Conservation (phyloP, 2,113 vertebrate species). For the Lycaon pictus region DNA sequence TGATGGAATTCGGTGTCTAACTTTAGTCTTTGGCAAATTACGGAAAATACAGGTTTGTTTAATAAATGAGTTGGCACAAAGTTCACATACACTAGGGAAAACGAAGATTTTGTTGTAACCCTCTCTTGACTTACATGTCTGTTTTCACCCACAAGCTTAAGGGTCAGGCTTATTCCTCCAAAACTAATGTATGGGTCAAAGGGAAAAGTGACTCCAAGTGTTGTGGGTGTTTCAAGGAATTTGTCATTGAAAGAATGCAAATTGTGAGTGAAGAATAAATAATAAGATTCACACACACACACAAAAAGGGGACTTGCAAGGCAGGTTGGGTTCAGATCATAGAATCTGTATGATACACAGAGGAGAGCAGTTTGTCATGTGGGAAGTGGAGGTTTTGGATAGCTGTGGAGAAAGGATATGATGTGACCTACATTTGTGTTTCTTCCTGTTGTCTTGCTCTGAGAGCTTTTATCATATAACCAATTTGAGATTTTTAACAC, state of each 20-base stretch:
- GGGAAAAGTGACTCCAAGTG: not conserved
- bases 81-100: not conserved
- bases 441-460: not conserved
- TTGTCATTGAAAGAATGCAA: not conserved
- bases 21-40: constrained; percentile 32
- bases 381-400: not conserved
- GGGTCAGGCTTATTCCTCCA: not conserved
- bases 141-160: not conserved
- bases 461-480: not conserved
- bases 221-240: not conserved
- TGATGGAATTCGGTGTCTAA: constrained; percentile 15
- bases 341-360: not conserved
- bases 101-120: not conserved
- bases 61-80: not conserved
- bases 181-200: not conserved
- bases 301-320: not conserved
- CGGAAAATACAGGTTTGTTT: not conserved
- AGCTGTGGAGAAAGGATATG: not conserved
- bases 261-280: not conserved
- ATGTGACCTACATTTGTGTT: not conserved
- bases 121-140: not conserved
- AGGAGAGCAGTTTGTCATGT: fast-evolving
- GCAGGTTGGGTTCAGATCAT: not conserved
- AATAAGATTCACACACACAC: not conserved
- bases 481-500: not conserved